phyloP scores from a whole-genome alignment of 2,888 invertebrate species.

The Oxycera nigricornis region DNA sequence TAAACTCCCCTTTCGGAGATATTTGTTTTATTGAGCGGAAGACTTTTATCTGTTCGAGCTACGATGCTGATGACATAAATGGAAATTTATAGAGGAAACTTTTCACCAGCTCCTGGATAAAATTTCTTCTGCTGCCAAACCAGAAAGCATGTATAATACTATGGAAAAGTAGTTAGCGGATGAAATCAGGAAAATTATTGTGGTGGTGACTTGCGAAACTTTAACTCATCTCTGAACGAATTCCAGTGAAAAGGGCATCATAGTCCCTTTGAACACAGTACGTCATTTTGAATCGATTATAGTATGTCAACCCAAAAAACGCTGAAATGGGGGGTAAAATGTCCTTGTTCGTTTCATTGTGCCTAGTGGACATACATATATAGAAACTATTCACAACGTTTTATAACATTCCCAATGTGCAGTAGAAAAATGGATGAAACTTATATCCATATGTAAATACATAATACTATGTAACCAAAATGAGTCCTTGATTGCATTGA shows the following conservation, averaged over 20 bases:
- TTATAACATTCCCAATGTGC: too few relatives aligned
- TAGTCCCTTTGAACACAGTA: too few relatives aligned
- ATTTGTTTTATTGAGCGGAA: constrained; percentile 24
- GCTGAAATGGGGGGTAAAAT: too few relatives aligned
- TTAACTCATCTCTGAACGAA: too few relatives aligned
- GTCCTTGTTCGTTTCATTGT: too few relatives aligned
- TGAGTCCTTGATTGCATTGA: neutral
- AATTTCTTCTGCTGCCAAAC: neutral
- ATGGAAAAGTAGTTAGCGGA: neutral
- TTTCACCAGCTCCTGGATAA: neutral
- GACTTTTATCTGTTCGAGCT: constrained; percentile 27
- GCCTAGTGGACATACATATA: too few relatives aligned
- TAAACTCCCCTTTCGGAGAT: neutral
- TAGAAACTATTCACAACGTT: too few relatives aligned
- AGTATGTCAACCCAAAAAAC: too few relatives aligned
- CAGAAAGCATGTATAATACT: neutral
- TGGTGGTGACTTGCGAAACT: neutral
- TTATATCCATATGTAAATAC: too few relatives aligned
- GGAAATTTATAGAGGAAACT: constrained; percentile 34
- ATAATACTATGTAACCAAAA: neutral
- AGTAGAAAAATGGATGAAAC: too few relatives aligned
- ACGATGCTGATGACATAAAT: constrained; percentile 38
- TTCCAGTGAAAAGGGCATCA: too few relatives aligned
- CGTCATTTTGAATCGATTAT: too few relatives aligned
- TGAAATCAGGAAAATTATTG: constrained; percentile 2